Base-by-base conservation (phyloP, 2,113 vertebrate genomes). In the Azemiops feae region DNA sequence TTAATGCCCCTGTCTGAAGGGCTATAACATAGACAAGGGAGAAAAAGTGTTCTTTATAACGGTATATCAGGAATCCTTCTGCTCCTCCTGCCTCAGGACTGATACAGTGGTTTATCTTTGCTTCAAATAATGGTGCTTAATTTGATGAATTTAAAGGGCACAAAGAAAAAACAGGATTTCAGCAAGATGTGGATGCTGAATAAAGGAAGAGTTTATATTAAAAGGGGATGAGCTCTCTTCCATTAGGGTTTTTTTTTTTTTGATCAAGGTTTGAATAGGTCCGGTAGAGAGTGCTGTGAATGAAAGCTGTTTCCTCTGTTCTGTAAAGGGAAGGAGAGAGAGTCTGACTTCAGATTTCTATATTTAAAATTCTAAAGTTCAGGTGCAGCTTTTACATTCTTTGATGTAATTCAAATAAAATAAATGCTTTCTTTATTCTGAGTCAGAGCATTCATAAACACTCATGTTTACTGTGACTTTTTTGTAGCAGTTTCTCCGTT, bases 401-500 rank as follows among this genome's bases (percentile, higher is more conserved):
- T 91, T 85, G 16, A 18, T 85, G 50, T 47, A 34, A n/a, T 12
- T 86, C 30, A 57, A 16, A 53, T 81, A 27, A 2, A 91, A 93
- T 10, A 30, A 12, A 23, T 91, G 69, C 34, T 55, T 50, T 91
- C 34, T 85, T 52, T 43, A 20, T 58, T 43, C 9, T 27, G 45
- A 58, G 22, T 23, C 30, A 60, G 5, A 85, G 52, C 64, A 87
- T 92, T 20, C 39, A 20, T 52, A 18, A 93, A 57, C 20, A 22
- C 0, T 14, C 91, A 34, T 88, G 2, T 0, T 0, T 52, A 53
- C 30, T 39, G 5, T 89, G 30, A 69, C 64, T 64, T 2, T 34
- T 81, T 81, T 55, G 30, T 5, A 34, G 43, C 85, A 94, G 95
- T 93, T 95, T 27, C 7, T 14, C 69, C 94, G 92, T 34, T 43